These are phyloP conservation scores for Erythrocercus mccallii DNA, from an alignment of 2,113 vertebrate genomes.

Conservation along the genomic window DNA sequence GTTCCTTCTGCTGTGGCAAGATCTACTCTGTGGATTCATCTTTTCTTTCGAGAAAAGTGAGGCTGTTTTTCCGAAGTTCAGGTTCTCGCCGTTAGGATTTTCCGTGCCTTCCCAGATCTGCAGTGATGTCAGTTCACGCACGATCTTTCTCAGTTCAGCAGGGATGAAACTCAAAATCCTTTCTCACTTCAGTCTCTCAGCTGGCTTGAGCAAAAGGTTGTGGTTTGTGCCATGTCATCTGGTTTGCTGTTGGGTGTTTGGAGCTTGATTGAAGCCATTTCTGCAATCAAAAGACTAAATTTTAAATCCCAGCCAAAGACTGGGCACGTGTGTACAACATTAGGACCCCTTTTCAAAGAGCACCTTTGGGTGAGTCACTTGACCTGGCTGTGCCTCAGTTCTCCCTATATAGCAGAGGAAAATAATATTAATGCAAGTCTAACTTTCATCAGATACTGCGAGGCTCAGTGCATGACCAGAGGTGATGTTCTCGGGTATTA, in stretches of 20 bases:
- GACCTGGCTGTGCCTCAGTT: not conserved
- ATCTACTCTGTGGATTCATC: not conserved
- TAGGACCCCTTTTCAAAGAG: not conserved
- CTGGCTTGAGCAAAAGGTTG: not conserved
- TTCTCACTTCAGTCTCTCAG: not conserved
- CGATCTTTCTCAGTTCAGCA: not conserved
- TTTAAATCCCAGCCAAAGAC: not conserved
- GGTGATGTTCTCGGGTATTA: not conserved
- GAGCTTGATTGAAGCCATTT: not conserved
- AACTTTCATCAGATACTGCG: not conserved
- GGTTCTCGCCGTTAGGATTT: not conserved
- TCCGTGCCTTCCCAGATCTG: not conserved
- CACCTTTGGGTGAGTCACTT: not conserved
- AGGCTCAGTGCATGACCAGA: not conserved
- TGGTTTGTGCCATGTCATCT: not conserved
- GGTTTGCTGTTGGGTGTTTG: not conserved
- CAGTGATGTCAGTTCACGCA: not conserved
- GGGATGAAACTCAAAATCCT: not conserved
- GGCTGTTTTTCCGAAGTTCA: not conserved
- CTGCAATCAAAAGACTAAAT: not conserved
- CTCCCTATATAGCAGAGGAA: not conserved
- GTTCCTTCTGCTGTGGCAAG: constrained; percentile 39
- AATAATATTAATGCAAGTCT: not conserved
- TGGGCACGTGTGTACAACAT: not conserved
- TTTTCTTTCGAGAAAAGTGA: not conserved